These are phyloP conservation scores for Heterotilapia buettikoferi DNA, from an alignment of 2,113 vertebrate genomes.

Conservation along the genomic window DNA sequence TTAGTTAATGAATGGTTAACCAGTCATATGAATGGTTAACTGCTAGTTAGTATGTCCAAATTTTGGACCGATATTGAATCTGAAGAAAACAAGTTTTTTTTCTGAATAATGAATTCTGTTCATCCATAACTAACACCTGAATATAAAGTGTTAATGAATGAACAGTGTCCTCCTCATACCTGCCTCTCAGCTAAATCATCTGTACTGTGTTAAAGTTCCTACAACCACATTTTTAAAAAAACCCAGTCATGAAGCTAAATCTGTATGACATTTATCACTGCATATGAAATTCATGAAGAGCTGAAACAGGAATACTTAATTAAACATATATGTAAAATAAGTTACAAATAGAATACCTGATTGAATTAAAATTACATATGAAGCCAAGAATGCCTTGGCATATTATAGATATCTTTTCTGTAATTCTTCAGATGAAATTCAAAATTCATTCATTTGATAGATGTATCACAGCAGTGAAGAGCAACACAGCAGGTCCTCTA, in stretches of 20 bases:
- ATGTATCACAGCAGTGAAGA: not conserved
- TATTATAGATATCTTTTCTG: not conserved
- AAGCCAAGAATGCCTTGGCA: not conserved
- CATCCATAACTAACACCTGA: not conserved
- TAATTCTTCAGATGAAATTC: not conserved
- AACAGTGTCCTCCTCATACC: too few relatives aligned
- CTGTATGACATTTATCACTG: not conserved
- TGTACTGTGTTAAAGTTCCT: not conserved
- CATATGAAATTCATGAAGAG: not conserved
- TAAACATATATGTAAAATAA: not conserved
- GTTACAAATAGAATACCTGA: not conserved
- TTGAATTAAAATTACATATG: not conserved
- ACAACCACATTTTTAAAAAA: not conserved
- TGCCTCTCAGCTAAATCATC: not conserved
- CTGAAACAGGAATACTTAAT: not conserved
- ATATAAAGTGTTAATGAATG: not conserved
- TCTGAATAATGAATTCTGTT: not conserved
- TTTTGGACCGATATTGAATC: too few relatives aligned
- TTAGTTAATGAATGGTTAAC: too few relatives aligned
- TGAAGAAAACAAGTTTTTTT: not conserved
- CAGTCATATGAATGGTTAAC: not conserved
- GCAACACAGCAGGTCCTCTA: not conserved
- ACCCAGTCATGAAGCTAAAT: not conserved
- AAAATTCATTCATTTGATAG: not conserved
- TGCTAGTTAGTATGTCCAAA: too few relatives aligned